Conservation (phyloP, 2,888 invertebrate genomes). For the Blastobasis adustella region DNA sequence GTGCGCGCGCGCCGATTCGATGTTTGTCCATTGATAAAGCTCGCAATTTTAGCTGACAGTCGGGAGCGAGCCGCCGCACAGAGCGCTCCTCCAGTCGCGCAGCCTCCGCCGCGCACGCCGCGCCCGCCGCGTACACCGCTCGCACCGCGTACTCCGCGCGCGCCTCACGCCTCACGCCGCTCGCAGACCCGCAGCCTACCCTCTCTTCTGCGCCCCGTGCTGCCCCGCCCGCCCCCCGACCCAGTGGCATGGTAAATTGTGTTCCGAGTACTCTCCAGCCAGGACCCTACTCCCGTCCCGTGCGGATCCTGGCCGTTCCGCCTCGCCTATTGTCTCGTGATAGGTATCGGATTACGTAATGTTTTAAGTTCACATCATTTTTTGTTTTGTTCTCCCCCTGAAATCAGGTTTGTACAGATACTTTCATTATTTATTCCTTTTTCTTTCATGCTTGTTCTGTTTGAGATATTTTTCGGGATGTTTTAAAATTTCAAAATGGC, state of each 20-base stretch:
- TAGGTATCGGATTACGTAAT: constrained; percentile 63
- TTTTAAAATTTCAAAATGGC: no score
- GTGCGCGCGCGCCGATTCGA: constrained; percentile 46
- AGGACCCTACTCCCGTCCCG: constrained; percentile 9
- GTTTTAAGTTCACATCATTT: constrained; percentile 15
- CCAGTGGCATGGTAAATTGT: constrained; percentile 51
- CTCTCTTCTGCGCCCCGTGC: constrained; percentile 3
- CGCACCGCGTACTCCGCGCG: constrained; percentile 9
- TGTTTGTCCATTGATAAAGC: constrained; percentile 55
- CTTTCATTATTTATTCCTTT: no score
- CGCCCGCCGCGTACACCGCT: no score
- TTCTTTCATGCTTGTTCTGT: no score
- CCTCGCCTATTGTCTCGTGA: constrained; percentile 45
- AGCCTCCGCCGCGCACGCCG: constrained; percentile 8
- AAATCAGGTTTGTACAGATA: no score
- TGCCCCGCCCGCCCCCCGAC: constrained; percentile 33
- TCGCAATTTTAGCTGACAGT: constrained; percentile 59
- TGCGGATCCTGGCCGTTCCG: constrained; percentile 38
- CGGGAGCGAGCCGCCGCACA: constrained; percentile 50
- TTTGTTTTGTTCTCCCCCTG: no score
- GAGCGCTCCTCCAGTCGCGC: constrained; percentile 38
- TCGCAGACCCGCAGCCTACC: not conserved
- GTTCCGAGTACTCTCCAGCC: constrained; percentile 15
- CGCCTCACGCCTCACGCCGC: constrained; percentile 24
- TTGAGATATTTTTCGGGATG: no score